Evolutionary conservation across 2,113 vertebrate genomes (phyloP).

Genomic region (Lepisosteus oculatus): DNA sequence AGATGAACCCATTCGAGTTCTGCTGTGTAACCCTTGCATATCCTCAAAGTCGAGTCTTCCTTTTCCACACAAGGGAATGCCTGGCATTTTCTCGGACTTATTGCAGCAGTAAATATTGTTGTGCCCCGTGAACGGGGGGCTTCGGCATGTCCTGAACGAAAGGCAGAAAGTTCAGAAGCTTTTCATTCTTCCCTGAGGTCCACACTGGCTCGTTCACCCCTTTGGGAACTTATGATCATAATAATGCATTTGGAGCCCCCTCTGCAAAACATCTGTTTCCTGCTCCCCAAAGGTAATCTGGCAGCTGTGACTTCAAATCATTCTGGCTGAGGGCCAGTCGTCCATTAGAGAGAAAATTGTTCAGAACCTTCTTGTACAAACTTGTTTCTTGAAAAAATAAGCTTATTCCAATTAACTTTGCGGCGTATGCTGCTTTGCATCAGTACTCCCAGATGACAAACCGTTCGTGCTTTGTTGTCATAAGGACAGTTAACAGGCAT

Average conservation of each 20-base stretch:
- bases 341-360: constrained; percentile 1
- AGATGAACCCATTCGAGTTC: too few relatives aligned
- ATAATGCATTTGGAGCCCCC: neutral
- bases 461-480: constrained; percentile 19
- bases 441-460: constrained; percentile 19
- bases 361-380: constrained; percentile 9
- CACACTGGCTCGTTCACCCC: neutral
- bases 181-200: neutral
- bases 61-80: too few relatives aligned
- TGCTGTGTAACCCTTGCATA: too few relatives aligned
- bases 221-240: neutral
- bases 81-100: too few relatives aligned
- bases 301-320: neutral
- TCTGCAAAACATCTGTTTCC: constrained; percentile 16
- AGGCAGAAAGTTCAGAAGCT: neutral
- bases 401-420: constrained; percentile 13
- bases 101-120: too few relatives aligned
- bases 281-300: constrained; percentile 9
- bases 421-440: constrained; percentile 18
- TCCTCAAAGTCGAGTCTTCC: too few relatives aligned
- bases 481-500: constrained; percentile 14
- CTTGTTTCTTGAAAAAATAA: constrained; percentile 24
- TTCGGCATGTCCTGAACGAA: too few relatives aligned
- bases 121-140: too few relatives aligned
- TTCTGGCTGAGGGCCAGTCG: constrained; percentile 5